phyloP scores from a whole-genome alignment of 2,113 vertebrate genomes.

The Tachuris rubrigastra region DNA sequence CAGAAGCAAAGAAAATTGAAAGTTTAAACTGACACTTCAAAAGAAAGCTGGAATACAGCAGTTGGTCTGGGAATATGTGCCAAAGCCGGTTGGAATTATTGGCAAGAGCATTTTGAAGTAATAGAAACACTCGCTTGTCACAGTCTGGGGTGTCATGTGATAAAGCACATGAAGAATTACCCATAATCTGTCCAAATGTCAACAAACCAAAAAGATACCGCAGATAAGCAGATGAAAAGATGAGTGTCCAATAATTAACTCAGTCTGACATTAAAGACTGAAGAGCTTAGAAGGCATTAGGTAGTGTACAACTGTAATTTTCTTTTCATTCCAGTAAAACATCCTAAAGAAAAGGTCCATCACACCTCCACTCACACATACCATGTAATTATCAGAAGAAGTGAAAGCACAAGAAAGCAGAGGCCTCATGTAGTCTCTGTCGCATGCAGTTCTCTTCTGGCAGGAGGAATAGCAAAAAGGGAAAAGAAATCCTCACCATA shows the following conservation, averaged over 20 bases:
- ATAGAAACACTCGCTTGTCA: neutral
- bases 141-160: neutral
- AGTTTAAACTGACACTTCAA: neutral
- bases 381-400: neutral
- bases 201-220: neutral
- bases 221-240: neutral
- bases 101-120: neutral
- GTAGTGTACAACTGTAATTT: neutral
- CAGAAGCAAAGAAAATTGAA: neutral
- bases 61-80: neutral
- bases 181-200: neutral
- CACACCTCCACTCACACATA: neutral
- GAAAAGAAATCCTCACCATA: neutral
- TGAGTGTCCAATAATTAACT: neutral
- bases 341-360: neutral
- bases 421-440: neutral
- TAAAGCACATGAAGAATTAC: neutral
- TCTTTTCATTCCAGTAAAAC: neutral
- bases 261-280: neutral
- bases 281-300: neutral
- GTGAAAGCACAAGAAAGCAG: neutral
- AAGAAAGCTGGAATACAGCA: neutral
- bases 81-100: neutral
- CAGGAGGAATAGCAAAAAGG: neutral
- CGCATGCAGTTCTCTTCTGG: neutral